Evolutionary conservation across 2,797 vertebrate genomes (phyloP).

Genomic region (Aselliscus stoliczkanus): DNA sequence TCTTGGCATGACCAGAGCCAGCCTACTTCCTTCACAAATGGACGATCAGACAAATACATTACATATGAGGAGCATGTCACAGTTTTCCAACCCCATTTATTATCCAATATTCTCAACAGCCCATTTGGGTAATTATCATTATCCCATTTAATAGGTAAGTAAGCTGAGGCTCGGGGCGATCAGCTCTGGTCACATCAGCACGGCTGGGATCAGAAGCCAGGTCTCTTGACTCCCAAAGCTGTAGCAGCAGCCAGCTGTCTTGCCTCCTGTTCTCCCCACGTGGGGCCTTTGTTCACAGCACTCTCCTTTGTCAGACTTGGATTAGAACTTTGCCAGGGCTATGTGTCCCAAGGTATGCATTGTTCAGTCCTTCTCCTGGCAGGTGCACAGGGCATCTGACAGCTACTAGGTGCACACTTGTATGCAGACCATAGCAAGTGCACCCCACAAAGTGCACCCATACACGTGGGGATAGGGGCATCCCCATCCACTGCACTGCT

Average conservation of each 20-base stretch:
- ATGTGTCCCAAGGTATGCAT: neutral
- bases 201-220: neutral
- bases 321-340: neutral
- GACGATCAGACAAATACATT: neutral
- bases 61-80: neutral
- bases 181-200: neutral
- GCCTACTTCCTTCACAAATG: neutral
- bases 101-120: neutral
- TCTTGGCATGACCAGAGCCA: neutral
- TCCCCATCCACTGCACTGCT: neutral
- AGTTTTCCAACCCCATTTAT: neutral
- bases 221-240: neutral
- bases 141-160: neutral
- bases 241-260: neutral
- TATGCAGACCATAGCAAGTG: neutral
- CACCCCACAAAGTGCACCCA: neutral
- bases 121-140: neutral
- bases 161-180: neutral
- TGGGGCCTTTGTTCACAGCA: slow-evolving; percentile 2
- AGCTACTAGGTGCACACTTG: neutral
- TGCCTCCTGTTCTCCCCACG: neutral
- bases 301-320: neutral
- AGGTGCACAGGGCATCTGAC: neutral
- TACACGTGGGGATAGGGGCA: neutral
- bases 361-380: neutral